A percentile compares a stretch with the other conserved stretches of the same genome.
Evolutionary conservation across 2,797 vertebrate genomes (phyloP).

Genomic region (Margarornis squamiger): DNA sequence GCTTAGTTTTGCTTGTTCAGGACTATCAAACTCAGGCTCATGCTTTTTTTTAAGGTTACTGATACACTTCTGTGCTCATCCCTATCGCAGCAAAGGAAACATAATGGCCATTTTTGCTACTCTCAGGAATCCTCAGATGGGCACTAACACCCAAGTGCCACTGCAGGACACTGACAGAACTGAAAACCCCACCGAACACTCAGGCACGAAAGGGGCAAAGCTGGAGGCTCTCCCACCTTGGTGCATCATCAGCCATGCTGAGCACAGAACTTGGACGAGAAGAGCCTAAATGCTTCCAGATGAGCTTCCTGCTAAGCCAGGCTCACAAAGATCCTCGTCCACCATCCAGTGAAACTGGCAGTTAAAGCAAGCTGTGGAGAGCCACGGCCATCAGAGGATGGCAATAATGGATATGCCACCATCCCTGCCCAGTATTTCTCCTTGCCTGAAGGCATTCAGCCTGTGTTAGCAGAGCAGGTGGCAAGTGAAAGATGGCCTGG

Average conservation of each 20-base stretch:
- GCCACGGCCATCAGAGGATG: neutral
- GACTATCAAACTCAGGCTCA: neutral
- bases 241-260: neutral
- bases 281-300: neutral
- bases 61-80: neutral
- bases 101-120: neutral
- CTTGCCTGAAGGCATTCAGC: neutral
- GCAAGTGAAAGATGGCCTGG: neutral
- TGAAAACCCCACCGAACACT: neutral
- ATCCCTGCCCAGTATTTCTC: neutral
- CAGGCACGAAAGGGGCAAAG: rapidly evolving
- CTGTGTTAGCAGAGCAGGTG: neutral
- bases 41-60: neutral
- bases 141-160: neutral
- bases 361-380: neutral
- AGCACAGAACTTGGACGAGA: neutral
- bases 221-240: neutral
- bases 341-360: neutral
- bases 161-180: neutral
- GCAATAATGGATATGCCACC: neutral
- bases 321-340: neutral
- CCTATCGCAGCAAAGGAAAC: neutral
- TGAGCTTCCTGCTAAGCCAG: neutral
- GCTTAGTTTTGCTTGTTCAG: neutral
- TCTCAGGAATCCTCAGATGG: neutral